Evolutionary conservation across 2,797 vertebrate genomes (phyloP).

Genomic region (Ispidina picta): DNA sequence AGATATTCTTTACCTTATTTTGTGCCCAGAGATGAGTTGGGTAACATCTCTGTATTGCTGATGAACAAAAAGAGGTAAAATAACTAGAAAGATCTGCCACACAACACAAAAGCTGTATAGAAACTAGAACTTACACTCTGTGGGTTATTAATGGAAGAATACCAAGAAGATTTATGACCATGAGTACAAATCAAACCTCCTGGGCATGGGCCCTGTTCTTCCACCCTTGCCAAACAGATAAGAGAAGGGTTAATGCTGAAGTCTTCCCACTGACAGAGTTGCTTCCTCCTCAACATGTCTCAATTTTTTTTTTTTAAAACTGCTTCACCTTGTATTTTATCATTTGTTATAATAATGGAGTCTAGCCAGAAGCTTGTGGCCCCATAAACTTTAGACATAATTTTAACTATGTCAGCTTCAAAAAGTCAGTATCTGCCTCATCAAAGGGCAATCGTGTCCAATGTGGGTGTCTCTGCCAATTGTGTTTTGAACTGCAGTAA

Average conservation of each 20-base stretch:
- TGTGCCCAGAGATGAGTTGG: neutral
- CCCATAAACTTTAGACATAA: conserved; percentile 76
- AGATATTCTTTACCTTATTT: neutral
- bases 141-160: neutral
- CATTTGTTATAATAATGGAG: conserved; percentile 75
- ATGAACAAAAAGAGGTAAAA: neutral
- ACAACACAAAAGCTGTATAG: neutral
- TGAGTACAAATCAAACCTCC: rapidly evolving
- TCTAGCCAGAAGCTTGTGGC: conserved; percentile 71
- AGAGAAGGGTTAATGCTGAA: neutral
- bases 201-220: neutral
- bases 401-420: conserved; percentile 80
- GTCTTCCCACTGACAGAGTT: neutral
- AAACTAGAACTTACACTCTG: neutral
- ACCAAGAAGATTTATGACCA: neutral
- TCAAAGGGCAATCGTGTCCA: conserved; percentile 80
- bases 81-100: neutral
- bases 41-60: neutral
- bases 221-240: neutral
- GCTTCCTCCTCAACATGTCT: conserved; percentile 1
- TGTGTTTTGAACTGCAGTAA: conserved; percentile 81
- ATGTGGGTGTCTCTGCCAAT: conserved; percentile 80
- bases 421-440: conserved; percentile 80
- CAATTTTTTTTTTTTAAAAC: neutral
- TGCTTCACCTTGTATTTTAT: conserved; percentile 60